These are phyloP conservation scores for Bicyclus anynana DNA, from an alignment of 1,140 invertebrate genomes.

Conservation along the genomic window DNA sequence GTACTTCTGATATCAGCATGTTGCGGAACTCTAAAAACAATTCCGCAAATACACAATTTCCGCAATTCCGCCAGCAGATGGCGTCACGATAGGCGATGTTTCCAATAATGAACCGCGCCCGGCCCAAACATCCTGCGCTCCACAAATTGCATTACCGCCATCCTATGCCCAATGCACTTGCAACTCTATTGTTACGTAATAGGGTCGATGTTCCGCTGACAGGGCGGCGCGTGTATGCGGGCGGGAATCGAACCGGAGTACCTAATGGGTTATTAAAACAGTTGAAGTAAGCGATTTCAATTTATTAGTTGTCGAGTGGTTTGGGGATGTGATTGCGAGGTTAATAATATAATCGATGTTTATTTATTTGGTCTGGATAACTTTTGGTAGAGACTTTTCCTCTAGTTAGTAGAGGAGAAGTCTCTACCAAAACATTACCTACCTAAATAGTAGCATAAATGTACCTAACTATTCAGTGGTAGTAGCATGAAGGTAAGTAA, in stretches of 20 bases:
- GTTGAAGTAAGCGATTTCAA: conserved; percentile 7
- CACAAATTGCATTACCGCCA: conserved; percentile 5
- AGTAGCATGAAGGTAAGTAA: too few relatives aligned
- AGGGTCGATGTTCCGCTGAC: not conserved
- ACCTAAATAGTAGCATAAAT: too few relatives aligned
- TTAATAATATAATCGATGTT: not conserved
- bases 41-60: not conserved
- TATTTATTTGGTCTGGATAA: not conserved
- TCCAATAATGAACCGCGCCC: conserved; percentile 4
- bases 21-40: not conserved
- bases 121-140: conserved; percentile 3
- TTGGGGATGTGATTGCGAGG: not conserved
- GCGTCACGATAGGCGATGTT: conserved; percentile 7
- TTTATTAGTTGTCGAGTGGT: not conserved
- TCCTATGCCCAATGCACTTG: not conserved
- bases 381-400: too few relatives aligned
- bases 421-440: too few relatives aligned
- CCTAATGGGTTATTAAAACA: conserved; percentile 13
- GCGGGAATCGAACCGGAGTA: conserved; percentile 6
- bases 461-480: too few relatives aligned
- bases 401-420: too few relatives aligned
- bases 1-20: too few relatives aligned
- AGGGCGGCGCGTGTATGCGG: conserved; percentile 3
- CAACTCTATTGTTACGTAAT: not conserved
- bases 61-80: not conserved